Base-by-base conservation (phyloP, 2,888 invertebrate species). In the Meta bourneti region DNA sequence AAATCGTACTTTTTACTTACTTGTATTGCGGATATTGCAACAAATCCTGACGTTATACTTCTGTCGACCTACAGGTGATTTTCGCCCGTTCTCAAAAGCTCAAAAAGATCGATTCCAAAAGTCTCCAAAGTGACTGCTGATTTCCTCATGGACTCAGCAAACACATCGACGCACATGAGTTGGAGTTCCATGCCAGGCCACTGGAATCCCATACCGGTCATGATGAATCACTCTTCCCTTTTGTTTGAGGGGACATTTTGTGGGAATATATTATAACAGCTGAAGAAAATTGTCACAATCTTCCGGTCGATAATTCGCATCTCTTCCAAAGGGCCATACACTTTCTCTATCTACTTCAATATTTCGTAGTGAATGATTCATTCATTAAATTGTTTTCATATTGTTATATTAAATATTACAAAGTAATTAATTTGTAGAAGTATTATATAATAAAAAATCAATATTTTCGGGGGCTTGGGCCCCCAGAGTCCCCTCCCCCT, bases 151-250 rank as follows among this genome's bases (percentile, higher is more conserved):
- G 97, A 97, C 87, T 96, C 96, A 93, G 96, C 86, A 19, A 83
- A 89, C 34, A 52, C 34, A 69, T 83, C 77, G 13, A 89, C n/a
- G 51, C 77, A 1, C 89, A 89, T 89, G n/a, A 89, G 61, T n/a
- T 75, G 61, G 8, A 78, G n/a, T 9, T 70, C 89, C 89, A 89
- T 89, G 9, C 89, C 89, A n/a, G 77, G 19, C 89, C 89, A 89
- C 51, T 89, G 89, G 51, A 77, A 89, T 19, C 89, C 89, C 99
- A 99, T 99, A 92, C 99, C 99, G 74, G 98, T 97, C 95, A 98
- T 99, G 93, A 99, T 96, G 95, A 96, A 99, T 98, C 99, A 99
- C 89, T 99, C 95, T 0, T 16, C 97, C 96, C 93, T 96, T 96
- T 13, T 96, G 71, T 97, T 97, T 51, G 19, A 16, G 7, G 80